A percentile compares a stretch with the other conserved stretches of the same genome.
phyloP scores from a whole-genome alignment of 92 coral and sea anemone species.

The Palythoa grandiflora region DNA sequence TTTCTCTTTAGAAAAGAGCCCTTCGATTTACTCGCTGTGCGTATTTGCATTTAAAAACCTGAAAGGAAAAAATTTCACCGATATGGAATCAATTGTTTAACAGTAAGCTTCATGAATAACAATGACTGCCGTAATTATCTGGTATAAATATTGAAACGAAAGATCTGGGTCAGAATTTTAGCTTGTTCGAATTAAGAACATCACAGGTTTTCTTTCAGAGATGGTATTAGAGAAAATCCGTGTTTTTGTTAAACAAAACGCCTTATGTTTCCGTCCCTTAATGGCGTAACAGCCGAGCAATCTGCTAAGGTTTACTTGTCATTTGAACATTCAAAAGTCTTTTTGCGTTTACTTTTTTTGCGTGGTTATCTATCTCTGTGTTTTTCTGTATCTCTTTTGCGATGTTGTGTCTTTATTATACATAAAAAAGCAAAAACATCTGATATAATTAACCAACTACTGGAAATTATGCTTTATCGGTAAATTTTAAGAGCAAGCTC shows the following conservation, averaged over 20 bases:
- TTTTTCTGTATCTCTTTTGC: background rate
- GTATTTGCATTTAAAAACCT: constrained; percentile 45
- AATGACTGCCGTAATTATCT: background rate
- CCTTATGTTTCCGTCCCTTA: background rate
- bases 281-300: constrained; percentile 19
- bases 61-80: constrained; percentile 10
- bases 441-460: background rate
- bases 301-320: background rate
- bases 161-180: constrained; percentile 14
- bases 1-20: background rate
- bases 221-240: background rate
- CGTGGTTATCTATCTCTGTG: background rate
- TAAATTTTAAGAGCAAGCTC: background rate
- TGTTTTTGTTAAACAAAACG: background rate
- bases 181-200: background rate
- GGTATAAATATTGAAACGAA: background rate
- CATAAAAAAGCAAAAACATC: background rate
- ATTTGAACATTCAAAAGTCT: background rate
- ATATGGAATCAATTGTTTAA: constrained; percentile 28
- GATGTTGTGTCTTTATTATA: background rate
- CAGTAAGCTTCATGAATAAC: constrained; percentile 1
- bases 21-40: background rate
- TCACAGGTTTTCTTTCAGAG: background rate
- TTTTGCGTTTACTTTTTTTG: constrained; percentile 2
- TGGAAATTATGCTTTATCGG: background rate